Evolutionary conservation across 1,140 invertebrate genomes (phyloP).

Genomic region (Helicoverpa armigera): DNA sequence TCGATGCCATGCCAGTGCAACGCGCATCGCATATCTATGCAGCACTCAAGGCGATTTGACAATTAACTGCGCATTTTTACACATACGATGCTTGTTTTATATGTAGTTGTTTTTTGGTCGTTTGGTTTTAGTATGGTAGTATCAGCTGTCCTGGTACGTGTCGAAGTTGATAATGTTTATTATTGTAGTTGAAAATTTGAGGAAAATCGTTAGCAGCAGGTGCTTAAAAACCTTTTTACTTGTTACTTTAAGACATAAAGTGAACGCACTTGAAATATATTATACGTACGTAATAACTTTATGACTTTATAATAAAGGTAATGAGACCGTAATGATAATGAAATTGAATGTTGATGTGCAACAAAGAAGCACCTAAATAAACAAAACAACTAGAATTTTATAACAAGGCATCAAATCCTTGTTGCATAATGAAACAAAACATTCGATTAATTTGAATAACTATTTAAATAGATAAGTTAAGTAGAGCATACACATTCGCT

Average conservation of each 20-base stretch:
- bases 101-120: background rate
- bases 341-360: too few species aligned
- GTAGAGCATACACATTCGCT: constrained; percentile 26
- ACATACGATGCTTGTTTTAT: constrained; percentile 25
- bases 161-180: background rate
- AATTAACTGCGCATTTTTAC: constrained; percentile 52
- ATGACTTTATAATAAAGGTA: too few species aligned
- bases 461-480: background rate
- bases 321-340: too few species aligned
- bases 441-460: too few species aligned
- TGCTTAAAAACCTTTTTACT: too few species aligned
- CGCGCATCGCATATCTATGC: constrained; percentile 69
- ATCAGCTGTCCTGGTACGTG: background rate
- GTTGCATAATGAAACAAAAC: too few species aligned
- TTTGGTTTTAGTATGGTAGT: constrained; percentile 8
- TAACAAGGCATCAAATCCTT: too few species aligned
- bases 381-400: too few species aligned
- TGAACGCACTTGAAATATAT: too few species aligned
- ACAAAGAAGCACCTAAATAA: too few species aligned
- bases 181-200: background rate
- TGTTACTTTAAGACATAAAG: too few species aligned
- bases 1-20: constrained; percentile 54
- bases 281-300: too few species aligned
- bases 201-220: background rate
- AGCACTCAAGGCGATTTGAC: constrained; percentile 62